Evolutionary conservation across 2,113 vertebrate species (phyloP).

Genomic region (Hiodon tergisus): DNA sequence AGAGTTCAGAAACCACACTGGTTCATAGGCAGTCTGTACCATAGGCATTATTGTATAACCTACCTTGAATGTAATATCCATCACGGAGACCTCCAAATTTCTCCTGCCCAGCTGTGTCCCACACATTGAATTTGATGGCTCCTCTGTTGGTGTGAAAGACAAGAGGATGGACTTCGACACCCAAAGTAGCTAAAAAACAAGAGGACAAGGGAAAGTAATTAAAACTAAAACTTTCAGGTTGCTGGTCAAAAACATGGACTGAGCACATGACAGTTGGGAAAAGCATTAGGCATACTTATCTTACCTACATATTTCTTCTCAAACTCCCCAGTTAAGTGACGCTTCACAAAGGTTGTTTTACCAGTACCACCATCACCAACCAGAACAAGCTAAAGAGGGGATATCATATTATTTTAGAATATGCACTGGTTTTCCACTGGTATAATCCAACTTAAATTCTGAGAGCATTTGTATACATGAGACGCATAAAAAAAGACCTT

Average conservation of each 20-base stretch:
- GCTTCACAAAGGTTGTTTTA: constrained; percentile 96
- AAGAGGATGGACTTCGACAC: constrained; percentile 94
- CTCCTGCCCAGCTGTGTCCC: constrained; percentile 97
- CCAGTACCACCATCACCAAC: constrained; percentile 96
- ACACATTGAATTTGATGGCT: constrained; percentile 92
- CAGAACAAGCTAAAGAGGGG: constrained; percentile 75
- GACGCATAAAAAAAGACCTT: background rate
- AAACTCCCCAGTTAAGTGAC: constrained; percentile 94
- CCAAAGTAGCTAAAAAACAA: constrained; percentile 74
- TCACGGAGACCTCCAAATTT: constrained; percentile 95
- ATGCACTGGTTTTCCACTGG: background rate
- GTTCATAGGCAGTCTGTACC: too few relatives aligned
- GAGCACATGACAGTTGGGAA: background rate
- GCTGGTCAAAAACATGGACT: background rate
- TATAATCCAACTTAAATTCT: background rate
- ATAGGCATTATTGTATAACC: background rate
- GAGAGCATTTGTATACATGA: too few relatives aligned
- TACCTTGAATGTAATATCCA: constrained; percentile 97
- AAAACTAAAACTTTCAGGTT: background rate
- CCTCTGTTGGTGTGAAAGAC: constrained; percentile 97
- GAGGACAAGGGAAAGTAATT: background rate
- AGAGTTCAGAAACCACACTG: too few relatives aligned
- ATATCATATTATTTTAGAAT: background rate
- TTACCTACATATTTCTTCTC: constrained; percentile 99
- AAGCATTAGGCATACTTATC: constrained; percentile 22